Percentiles rank a stretch among this genome's conserved stretches.
Conservation (phyloP, 2,113 vertebrate species). For the Calidris pugnax region DNA sequence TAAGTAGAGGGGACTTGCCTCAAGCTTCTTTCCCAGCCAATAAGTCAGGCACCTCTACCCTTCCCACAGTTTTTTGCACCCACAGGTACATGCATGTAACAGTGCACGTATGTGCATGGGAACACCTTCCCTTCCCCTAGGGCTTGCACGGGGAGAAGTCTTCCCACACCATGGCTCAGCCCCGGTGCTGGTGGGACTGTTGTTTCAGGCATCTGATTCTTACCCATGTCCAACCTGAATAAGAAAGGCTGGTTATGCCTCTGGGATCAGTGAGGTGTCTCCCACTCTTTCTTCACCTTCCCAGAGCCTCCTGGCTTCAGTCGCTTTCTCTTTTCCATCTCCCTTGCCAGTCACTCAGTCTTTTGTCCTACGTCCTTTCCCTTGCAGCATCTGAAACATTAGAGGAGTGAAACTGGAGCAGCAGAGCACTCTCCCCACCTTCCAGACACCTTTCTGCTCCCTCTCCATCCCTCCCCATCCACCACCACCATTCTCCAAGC, state of each 20-base stretch:
- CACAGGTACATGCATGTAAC: not conserved
- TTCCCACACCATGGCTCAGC: not conserved
- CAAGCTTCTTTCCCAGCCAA: not conserved
- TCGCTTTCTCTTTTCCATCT: not conserved
- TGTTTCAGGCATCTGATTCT: not conserved
- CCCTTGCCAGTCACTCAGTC: not conserved
- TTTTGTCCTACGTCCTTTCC: not conserved
- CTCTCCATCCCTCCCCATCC: not conserved
- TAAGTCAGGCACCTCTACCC: fast-evolving
- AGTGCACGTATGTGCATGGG: fast-evolving
- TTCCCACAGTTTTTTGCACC: not conserved
- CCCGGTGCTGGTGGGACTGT: not conserved
- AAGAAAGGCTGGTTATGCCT: not conserved
- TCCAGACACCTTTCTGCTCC: not conserved
- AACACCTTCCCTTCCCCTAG: not conserved
- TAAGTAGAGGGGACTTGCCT: not conserved
- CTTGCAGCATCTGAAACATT: not conserved
- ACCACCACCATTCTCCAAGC: not conserved
- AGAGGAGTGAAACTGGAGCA: not conserved
- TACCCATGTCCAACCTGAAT: not conserved
- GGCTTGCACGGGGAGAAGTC: not conserved
- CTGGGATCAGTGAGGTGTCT: not conserved
- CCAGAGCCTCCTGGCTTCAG: not conserved
- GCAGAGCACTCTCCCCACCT: not conserved
- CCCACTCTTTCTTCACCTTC: not conserved